Evolutionary conservation across 2,888 invertebrate species (phyloP), one percentile per base, ranked within the genome.

Genomic region (Apotomis turbidana): DNA sequence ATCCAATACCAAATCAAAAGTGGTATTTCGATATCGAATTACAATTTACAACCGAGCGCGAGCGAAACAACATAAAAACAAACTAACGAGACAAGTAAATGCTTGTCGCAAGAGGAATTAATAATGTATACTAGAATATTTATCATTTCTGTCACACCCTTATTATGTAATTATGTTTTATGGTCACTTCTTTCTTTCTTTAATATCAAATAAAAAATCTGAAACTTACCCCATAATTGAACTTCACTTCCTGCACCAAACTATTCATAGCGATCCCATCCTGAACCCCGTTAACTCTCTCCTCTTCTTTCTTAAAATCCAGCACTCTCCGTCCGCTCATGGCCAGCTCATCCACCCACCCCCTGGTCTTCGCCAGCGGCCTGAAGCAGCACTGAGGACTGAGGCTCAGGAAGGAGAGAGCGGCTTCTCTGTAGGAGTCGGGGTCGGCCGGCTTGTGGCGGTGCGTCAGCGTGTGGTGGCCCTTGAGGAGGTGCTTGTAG

Each of bases 401-500:
- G 0, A 94, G 80, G 0, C 81, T 81, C 5, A 93, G 78, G 77
- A 92, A 90, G 1, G 93, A 87, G 0, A 85, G 76, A 0, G 93
- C 91, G 0, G 93, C 90, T 15, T 90, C 91, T 68, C 91, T 87
- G 57, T 91, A 93, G 0, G 85, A 80, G 38, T 90, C 88, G 0
- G 93, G 88, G 49, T 90, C 88, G 0, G 88, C 77, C 57, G 92
- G 84, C 60, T 81, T 85, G 72, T 89, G 85, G 9, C 88, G 83
- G 55, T 88, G 86, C 9, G 86, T 77, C 0, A 85, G 80, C 80
- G 85, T 77, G 64, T 93, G 90, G 63, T 89, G 87, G 0, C 93
- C 93, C 71, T 83, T 87, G 1, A 92, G 77, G 0, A 99, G 94
- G 85, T 98, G 96, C 84, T 97, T 97, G 84, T 97, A 96, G 61